Evolutionary conservation across 23 tunicate genomes (phyloP).

Genomic region (Trididemnum miniatum): DNA sequence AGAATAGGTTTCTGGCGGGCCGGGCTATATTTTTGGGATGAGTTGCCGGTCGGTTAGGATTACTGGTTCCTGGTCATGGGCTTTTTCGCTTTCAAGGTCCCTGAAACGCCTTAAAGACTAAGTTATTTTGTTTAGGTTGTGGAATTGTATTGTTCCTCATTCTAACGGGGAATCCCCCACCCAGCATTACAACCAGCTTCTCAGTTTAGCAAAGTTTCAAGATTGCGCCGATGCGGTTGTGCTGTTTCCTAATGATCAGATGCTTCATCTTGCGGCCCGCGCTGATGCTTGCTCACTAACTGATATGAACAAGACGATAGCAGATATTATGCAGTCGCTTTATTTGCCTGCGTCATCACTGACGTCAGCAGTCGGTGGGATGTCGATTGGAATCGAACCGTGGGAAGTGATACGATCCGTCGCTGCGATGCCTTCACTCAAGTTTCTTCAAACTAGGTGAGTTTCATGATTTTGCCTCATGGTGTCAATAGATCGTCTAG

Average conservation of each 20-base stretch:
- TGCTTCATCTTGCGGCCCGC: slow-evolving; percentile 9
- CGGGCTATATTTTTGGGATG: too few species aligned
- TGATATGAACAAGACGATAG: slow-evolving; percentile 62
- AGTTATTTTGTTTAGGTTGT: slow-evolving; percentile 47
- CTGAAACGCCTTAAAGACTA: too few species aligned
- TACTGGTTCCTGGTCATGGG: too few species aligned
- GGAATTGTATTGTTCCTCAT: slow-evolving; percentile 70
- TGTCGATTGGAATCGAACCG: slow-evolving; percentile 79
- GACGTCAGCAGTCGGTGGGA: slow-evolving; percentile 32
- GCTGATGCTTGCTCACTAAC: slow-evolving; percentile 8
- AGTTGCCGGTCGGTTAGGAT: too few species aligned
- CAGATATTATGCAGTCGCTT: slow-evolving; percentile 40
- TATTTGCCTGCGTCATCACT: slow-evolving; percentile 65
- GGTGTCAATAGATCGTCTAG: too few species aligned
- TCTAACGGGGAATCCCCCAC: slow-evolving; percentile 77
- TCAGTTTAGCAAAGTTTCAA: slow-evolving; percentile 64
- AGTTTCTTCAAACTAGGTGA: slow-evolving; percentile 68
- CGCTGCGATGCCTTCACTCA: slow-evolving; percentile 70
- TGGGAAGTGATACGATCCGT: slow-evolving; percentile 90
- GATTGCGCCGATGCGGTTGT: slow-evolving; percentile 73
- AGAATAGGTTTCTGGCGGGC: too few species aligned
- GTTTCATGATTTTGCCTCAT: not conserved
- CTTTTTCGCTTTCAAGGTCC: too few species aligned
- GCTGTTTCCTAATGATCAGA: slow-evolving; percentile 68
- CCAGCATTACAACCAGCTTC: slow-evolving; percentile 80